These are phyloP conservation scores for Nowickia ferox DNA, from an alignment of 2,888 invertebrate species.

Conservation along the genomic window DNA sequence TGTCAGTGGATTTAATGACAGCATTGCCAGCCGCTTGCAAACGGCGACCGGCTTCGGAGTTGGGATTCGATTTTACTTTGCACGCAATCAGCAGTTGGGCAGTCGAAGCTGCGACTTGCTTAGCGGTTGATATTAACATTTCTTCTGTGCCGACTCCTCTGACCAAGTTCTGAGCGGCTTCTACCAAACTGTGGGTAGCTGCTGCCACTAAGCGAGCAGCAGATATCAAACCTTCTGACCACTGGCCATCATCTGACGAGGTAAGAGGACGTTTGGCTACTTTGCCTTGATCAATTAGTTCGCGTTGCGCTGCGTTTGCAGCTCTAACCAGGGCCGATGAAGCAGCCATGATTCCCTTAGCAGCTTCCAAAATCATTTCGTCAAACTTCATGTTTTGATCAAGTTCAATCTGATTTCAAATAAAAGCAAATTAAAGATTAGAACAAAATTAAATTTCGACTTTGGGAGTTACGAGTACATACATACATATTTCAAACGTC, in stretches of 20 bases:
- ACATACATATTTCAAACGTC: neutral
- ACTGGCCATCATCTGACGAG: constrained; percentile 97
- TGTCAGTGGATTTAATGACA: constrained; percentile 98
- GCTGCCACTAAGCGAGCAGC: constrained; percentile 98
- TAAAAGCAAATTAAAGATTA: constrained; percentile 6
- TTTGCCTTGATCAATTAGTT: constrained; percentile 95
- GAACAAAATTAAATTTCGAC: neutral
- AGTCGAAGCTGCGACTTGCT: constrained; percentile 98
- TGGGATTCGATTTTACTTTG: constrained; percentile 98
- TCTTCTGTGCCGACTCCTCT: constrained; percentile 96
- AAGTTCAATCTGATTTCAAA: constrained; percentile 79
- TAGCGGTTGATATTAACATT: constrained; percentile 96
- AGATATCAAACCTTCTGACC: constrained; percentile 98
- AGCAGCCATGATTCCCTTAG: constrained; percentile 98
- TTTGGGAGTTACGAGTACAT: neutral
- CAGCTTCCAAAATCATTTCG: constrained; percentile 99
- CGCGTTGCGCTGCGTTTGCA: constrained; percentile 97
- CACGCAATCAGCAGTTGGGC: constrained; percentile 99
- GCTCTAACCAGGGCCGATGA: constrained; percentile 98
- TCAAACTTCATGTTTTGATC: constrained; percentile 98
- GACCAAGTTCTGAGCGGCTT: constrained; percentile 98
- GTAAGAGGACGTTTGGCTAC: constrained; percentile 91
- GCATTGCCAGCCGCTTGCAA: constrained; percentile 97
- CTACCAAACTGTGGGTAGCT: constrained; percentile 98
- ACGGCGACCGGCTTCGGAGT: constrained; percentile 95